Evolutionary conservation across 2,113 vertebrate genomes (phyloP).

Genomic region (cattle (Bos taurus)): ARS-UCD2.0 NC_037336.1:8065001-8065500

Average conservation of each 20-base stretch:
- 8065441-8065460: background rate
- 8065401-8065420: background rate
- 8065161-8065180: background rate
- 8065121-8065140: constrained; percentile 51
- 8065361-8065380: background rate
- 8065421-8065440: background rate
- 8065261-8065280: background rate
- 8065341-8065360: background rate
- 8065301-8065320: background rate
- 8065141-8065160: constrained; percentile 26
- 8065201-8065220: constrained; percentile 57
- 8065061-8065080: constrained; percentile 28
- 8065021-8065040: constrained; percentile 40
- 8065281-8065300: background rate
- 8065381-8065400: background rate
- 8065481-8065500: background rate
- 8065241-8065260: constrained; percentile 27
- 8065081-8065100: constrained; percentile 45
- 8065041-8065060: constrained; percentile 36
- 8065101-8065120: constrained; percentile 44
- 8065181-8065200: constrained; percentile 39
- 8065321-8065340: background rate
- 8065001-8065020: background rate
- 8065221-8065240: background rate
- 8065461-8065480: background rate